A percentile compares a stretch with the other conserved stretches of the same genome.
These are phyloP conservation scores for Prinia subflava DNA, from an alignment of 2,113 vertebrate genomes.

Conservation along the genomic window DNA sequence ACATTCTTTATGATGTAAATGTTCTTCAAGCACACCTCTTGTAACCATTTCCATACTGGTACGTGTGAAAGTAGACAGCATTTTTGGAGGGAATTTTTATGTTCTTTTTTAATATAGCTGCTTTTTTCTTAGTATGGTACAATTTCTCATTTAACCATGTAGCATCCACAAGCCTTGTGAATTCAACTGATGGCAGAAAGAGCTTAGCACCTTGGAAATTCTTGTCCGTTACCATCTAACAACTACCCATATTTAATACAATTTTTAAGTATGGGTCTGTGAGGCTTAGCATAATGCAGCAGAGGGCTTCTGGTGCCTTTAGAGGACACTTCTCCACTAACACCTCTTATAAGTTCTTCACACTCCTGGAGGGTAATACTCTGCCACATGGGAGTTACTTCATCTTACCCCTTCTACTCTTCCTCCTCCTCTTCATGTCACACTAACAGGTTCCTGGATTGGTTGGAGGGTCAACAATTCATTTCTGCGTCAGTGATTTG, in stretches of 20 bases:
- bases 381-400: not conserved
- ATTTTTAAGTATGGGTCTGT: not conserved
- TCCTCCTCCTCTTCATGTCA: not conserved
- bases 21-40: not conserved
- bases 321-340: not conserved
- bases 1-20: not conserved
- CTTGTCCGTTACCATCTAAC: not conserved
- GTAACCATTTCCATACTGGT: not conserved
- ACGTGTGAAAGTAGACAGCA: not conserved
- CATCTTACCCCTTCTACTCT: not conserved
- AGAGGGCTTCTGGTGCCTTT: not conserved
- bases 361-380: not conserved
- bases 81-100: not conserved
- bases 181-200: not conserved
- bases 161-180: not conserved
- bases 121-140: not conserved
- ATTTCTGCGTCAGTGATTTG: not conserved
- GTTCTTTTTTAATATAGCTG: not conserved
- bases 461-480: not conserved
- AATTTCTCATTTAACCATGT: not conserved
- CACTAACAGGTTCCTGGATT: not conserved
- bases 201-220: not conserved
- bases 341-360: not conserved
- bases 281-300: not conserved
- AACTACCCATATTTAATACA: not conserved